phyloP scores from a whole-genome alignment of 2,113 vertebrate species.

The Shinisaurus crocodilurus region DNA sequence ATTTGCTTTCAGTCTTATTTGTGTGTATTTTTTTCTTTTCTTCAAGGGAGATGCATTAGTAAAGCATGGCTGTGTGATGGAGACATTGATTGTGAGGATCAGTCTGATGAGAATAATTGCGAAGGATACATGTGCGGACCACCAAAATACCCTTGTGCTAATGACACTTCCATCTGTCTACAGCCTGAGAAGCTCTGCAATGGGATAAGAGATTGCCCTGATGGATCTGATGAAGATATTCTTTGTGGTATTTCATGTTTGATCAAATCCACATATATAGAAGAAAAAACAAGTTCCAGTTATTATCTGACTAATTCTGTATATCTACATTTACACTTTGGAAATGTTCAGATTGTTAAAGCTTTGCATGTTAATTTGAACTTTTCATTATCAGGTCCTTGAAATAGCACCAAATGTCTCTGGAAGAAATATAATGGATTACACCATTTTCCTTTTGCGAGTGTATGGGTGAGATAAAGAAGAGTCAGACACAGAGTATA shows the following conservation, averaged over 20 bases:
- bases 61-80: constrained; percentile 98
- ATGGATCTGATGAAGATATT: constrained; percentile 94
- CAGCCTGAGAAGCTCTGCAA: constrained; percentile 96
- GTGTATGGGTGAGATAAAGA: too few species aligned
- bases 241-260: constrained; percentile 88
- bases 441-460: background rate
- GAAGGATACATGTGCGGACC: constrained; percentile 90
- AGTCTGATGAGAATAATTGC: constrained; percentile 95
- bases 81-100: constrained; percentile 98
- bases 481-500: too few species aligned
- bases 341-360: background rate
- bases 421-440: background rate
- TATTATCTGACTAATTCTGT: background rate
- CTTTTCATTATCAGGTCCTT: background rate
- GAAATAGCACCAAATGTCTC: background rate
- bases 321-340: background rate
- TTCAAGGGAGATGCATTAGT: constrained; percentile 96
- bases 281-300: background rate
- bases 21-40: constrained; percentile 71
- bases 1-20: constrained; percentile 58
- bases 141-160: constrained; percentile 96
- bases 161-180: constrained; percentile 92
- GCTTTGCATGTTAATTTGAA: rapidly evolving
- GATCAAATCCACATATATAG: constrained; percentile 35
- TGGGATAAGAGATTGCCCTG: constrained; percentile 90